Base-by-base conservation (phyloP, 2,888 invertebrate species). In the Tenthredo notha region DNA sequence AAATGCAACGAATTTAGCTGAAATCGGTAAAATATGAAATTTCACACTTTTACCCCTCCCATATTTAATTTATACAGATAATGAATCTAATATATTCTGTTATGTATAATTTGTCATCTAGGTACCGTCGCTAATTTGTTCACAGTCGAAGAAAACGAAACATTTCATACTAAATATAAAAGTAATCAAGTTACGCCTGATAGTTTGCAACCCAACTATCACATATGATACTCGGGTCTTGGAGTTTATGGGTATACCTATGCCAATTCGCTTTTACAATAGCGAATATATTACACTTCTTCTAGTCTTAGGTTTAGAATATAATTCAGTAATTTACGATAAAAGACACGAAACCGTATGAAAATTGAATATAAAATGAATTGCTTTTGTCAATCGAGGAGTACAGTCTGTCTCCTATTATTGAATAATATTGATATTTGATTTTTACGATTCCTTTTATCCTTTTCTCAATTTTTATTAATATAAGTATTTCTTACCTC, bases 171-270 rank as follows among this genome's bases (percentile, higher is more conserved):
- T 54, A 0, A 54, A 54, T n/a, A 7, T n/a, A n/a, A n/a, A 54
- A 54, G n/a, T 7, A 54, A 54, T n/a, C 54, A 7, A n/a, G 40
- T 21, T 74, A 40, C 77, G 33, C 50, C 54, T 77, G 54, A 25
- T 7, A 18, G 54, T 50, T 54, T 21, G 77, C 77, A 77, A 50
- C 77, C 29, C 50, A 15, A 77, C 50, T 7, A 40, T 25, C 77
- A 50, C 1, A 29, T 29, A 29, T 4, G 72, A 40, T n/a, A 10
- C 18, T 10, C 21, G 40, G 72, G 72, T 40, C 40, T 21, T 43
- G 40, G 18, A 21, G 21, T 21, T 29, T 15, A 29, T 2, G 15
- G 12, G 37, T 15, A 67, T 3, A 65, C 15, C 25, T 15, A 29
- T 25, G 21, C 10, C 12, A 25, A 9, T 12, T n/a, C 65, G 65